Conservation (phyloP, 2,888 invertebrate genomes). For the Micoletzkya japonica region DNA sequence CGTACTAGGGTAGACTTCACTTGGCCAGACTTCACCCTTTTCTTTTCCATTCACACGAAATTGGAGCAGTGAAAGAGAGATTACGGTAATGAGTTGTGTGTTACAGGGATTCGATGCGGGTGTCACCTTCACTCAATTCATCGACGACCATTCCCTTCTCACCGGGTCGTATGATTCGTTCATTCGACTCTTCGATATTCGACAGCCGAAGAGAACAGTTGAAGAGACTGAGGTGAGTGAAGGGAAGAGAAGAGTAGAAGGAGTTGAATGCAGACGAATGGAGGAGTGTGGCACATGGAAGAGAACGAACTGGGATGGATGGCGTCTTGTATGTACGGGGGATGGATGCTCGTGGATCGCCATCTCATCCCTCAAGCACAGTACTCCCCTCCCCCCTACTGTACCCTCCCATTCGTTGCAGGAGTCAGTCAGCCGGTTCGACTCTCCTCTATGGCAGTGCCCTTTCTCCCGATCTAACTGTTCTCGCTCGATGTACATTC, state of each 20-base stretch:
- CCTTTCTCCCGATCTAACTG: constrained; percentile 14
- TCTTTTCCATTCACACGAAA: neutral
- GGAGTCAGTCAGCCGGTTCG: constrained; percentile 2
- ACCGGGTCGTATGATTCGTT: constrained; percentile 29
- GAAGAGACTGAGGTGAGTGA: too few relatives aligned
- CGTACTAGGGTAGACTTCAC: neutral
- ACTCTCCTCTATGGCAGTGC: constrained; percentile 25
- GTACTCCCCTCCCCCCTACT: neutral
- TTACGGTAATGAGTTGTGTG: constrained; percentile 9
- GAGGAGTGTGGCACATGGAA: constrained; percentile 24
- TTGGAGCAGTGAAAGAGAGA: neutral
- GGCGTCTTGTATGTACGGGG: constrained; percentile 25
- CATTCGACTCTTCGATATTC: constrained; percentile 21
- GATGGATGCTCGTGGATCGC: constrained; percentile 18
- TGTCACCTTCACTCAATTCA: constrained; percentile 18
- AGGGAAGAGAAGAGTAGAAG: neutral
- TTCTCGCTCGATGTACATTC: constrained; percentile 25
- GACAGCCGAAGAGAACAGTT: constrained; percentile 12
- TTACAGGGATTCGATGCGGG: constrained; percentile 31
- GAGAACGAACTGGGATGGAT: constrained; percentile 11
- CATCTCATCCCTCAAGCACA: constrained; percentile 14
- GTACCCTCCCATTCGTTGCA: neutral
- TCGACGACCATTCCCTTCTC: constrained; percentile 6
- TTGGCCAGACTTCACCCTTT: neutral
- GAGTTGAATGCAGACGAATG: neutral